phyloP scores from a whole-genome alignment of 2,113 vertebrate species.

The Colistium nudipinnis region DNA sequence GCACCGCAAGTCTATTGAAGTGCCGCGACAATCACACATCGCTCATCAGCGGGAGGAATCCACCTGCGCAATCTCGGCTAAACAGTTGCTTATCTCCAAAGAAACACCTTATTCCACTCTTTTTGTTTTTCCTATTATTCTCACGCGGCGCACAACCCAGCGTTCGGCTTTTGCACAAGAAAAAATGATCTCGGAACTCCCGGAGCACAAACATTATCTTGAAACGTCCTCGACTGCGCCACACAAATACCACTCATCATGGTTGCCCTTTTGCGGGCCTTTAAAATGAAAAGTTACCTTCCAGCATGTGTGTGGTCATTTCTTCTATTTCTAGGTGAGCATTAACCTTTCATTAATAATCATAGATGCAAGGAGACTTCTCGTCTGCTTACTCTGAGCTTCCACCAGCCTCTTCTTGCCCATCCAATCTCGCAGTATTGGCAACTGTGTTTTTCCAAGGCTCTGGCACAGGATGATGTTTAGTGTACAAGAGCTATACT shows the following conservation, averaged over 20 bases:
- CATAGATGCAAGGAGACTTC: conserved; percentile 1
- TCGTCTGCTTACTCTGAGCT: conserved; percentile 6
- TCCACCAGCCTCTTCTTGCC: conserved; percentile 14
- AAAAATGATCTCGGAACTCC: conserved; percentile 43
- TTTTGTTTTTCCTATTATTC: conserved; percentile 46
- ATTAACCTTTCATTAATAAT: conserved; percentile 36
- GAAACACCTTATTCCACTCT: conserved; percentile 59
- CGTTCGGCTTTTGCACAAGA: conserved; percentile 20
- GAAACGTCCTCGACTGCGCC: conserved; percentile 39
- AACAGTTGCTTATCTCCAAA: conserved; percentile 69
- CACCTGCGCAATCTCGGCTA: conserved; percentile 32
- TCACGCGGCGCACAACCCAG: conserved; percentile 28
- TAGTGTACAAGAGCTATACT: conserved; percentile 79
- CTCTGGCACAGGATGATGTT: conserved; percentile 67
- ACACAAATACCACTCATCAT: conserved; percentile 52
- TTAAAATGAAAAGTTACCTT: conserved; percentile 29
- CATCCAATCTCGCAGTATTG: conserved; percentile 77
- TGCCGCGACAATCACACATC: conserved; percentile 10
- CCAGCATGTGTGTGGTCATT: conserved; percentile 27
- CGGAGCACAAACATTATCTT: conserved; percentile 52
- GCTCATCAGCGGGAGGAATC: conserved; percentile 34
- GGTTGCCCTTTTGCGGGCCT: conserved; percentile 39
- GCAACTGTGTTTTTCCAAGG: conserved; percentile 74
- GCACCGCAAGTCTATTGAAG: conserved; percentile 16
- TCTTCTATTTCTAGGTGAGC: conserved; percentile 22